Evolutionary conservation across 2,797 vertebrate genomes (phyloP).

Genomic region (Nyctibius grandis): DNA sequence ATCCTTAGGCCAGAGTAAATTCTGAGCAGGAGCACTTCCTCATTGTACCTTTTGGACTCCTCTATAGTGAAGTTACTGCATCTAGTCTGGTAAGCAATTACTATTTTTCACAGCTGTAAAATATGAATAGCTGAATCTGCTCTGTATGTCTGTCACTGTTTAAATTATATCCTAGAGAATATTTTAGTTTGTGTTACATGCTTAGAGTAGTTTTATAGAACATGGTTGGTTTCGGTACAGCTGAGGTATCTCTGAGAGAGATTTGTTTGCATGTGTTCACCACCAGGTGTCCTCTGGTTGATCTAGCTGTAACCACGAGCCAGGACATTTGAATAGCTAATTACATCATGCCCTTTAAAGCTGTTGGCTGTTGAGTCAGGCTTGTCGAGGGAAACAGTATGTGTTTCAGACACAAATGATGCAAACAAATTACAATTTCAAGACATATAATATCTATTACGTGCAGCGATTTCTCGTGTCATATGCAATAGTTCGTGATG

Average conservation of each 20-base stretch:
- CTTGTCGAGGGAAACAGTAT: not conserved
- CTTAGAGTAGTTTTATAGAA: not conserved
- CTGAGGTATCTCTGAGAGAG: not conserved
- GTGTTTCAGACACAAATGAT: not conserved
- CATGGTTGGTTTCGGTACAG: not conserved
- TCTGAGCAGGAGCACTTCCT: slow-evolving; percentile 94
- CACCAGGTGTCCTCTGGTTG: not conserved
- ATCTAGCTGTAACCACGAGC: not conserved
- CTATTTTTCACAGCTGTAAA: not conserved
- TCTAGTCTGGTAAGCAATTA: slow-evolving; percentile 89
- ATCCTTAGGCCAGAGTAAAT: slow-evolving; percentile 86
- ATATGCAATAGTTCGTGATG: not conserved
- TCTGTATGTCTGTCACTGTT: not conserved
- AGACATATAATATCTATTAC: not conserved
- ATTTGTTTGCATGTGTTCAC: not conserved
- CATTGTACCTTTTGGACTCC: slow-evolving; percentile 94
- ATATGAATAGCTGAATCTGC: not conserved
- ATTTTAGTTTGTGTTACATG: not conserved
- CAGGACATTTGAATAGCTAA: not conserved
- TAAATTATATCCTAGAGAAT: not conserved
- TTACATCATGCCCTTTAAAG: not conserved
- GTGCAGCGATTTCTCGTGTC: not conserved
- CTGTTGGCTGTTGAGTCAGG: not conserved
- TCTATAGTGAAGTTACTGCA: slow-evolving; percentile 96
- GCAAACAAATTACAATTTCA: not conserved